Percentiles rank a stretch among this genome's conserved stretches.
These are phyloP conservation scores for Apomyelois bistriatella DNA, from an alignment of 2,888 invertebrate species.

Conservation along the genomic window DNA sequence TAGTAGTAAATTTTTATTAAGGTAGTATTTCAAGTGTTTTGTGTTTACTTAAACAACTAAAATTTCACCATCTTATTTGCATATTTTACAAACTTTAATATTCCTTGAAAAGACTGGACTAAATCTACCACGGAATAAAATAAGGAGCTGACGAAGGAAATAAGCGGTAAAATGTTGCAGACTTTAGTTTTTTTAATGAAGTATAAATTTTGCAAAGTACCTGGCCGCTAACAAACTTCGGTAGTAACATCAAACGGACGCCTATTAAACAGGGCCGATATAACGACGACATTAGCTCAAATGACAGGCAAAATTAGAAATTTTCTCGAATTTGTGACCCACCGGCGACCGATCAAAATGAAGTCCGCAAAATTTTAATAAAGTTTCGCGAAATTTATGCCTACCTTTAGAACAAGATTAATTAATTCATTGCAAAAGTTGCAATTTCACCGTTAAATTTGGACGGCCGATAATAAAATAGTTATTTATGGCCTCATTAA, in stretches of 20 bases:
- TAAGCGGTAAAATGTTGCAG: background rate
- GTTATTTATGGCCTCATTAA: constrained; percentile 46
- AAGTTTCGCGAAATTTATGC: constrained; percentile 50
- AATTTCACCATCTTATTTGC: background rate
- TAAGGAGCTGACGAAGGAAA: background rate
- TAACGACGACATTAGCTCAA: constrained; percentile 55
- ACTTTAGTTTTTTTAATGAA: constrained; percentile 15
- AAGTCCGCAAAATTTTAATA: constrained; percentile 55
- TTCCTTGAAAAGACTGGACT: background rate
- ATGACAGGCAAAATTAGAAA: constrained; percentile 58
- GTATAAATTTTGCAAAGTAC: constrained; percentile 13
- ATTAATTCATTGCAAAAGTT: constrained; percentile 62
- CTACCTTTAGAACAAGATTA: constrained; percentile 35
- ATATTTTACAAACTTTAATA: background rate
- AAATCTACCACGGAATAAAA: background rate
- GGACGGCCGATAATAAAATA: constrained; percentile 41
- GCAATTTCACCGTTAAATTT: constrained; percentile 44
- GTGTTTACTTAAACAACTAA: background rate
- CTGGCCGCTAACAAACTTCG: constrained; percentile 18
- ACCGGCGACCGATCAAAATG: constrained; percentile 44
- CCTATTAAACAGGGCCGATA: constrained; percentile 8
- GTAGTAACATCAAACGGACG: constrained; percentile 20
- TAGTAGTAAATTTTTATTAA: no score
- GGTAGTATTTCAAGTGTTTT: background rate
- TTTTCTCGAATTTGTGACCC: constrained; percentile 43